phyloP scores from a whole-genome alignment of 2,797 vertebrate genomes.

The Hydrophis major region DNA sequence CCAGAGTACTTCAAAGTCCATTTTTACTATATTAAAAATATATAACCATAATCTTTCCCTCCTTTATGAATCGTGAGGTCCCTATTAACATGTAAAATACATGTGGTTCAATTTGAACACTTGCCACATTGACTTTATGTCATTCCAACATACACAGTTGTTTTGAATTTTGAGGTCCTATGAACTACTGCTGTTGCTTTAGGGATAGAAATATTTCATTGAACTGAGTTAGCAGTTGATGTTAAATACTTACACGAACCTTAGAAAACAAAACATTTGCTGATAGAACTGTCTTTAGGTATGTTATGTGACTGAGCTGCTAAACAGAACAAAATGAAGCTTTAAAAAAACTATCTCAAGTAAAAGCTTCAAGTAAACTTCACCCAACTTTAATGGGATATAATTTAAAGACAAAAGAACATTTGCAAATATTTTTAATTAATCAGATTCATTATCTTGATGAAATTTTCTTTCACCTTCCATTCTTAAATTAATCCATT shows the following conservation, averaged over 20 bases:
- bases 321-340: neutral
- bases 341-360: neutral
- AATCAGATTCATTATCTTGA: conserved; percentile 43
- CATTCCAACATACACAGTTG: neutral
- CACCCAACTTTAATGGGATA: neutral
- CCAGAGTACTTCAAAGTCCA: neutral
- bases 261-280: neutral
- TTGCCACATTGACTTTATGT: neutral
- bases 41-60: neutral
- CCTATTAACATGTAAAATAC: conserved; percentile 18
- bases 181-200: neutral
- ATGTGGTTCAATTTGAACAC: neutral
- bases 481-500: conserved; percentile 40
- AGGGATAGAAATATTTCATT: neutral
- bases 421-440: conserved; percentile 63
- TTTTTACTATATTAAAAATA: neutral
- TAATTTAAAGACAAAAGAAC: conserved; percentile 41
- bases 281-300: neutral
- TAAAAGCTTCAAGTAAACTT: conserved; percentile 1
- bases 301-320: neutral
- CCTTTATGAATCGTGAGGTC: neutral
- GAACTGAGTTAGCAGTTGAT: neutral
- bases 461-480: conserved; percentile 42
- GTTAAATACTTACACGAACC: neutral
- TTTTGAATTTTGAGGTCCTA: neutral